Conservation (phyloP, 2,888 invertebrate genomes). For the Agrypnus murinus region DNA sequence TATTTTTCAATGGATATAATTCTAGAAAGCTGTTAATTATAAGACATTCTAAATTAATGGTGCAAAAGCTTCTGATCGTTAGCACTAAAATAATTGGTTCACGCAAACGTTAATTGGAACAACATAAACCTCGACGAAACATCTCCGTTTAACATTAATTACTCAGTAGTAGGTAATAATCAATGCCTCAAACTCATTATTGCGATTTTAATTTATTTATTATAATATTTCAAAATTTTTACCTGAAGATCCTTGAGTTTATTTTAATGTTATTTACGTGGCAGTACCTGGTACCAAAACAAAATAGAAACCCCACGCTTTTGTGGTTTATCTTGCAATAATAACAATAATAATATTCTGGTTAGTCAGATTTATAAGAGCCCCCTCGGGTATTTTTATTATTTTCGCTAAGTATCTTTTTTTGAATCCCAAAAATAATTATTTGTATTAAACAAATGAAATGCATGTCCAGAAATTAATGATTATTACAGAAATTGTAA, state of each 20-base stretch:
- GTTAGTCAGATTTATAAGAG: slow-evolving; percentile 14
- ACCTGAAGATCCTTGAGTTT: slow-evolving; percentile 30
- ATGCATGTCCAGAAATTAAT: slow-evolving; percentile 15
- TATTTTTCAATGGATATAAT: background rate
- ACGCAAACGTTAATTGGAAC: slow-evolving; percentile 19
- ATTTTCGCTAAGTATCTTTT: background rate
- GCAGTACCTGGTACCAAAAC: slow-evolving; percentile 30
- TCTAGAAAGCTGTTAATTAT: slow-evolving; percentile 23
- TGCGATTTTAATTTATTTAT: background rate
- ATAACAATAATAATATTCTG: background rate
- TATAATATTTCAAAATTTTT: slow-evolving; percentile 4
- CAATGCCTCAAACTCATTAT: background rate
- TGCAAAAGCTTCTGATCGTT: slow-evolving; percentile 20
- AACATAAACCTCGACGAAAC: slow-evolving; percentile 15
- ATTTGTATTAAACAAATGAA: slow-evolving; percentile 24
- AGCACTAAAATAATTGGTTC: slow-evolving; percentile 28
- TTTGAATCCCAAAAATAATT: background rate
- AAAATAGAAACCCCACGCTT: slow-evolving; percentile 20
- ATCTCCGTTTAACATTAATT: slow-evolving; percentile 17
- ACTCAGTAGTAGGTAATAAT: slow-evolving; percentile 18
- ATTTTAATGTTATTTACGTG: slow-evolving; percentile 31
- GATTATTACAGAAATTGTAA: slow-evolving; percentile 16
- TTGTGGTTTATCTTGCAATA: slow-evolving; percentile 23
- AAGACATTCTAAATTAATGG: slow-evolving; percentile 27
- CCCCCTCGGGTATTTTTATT: slow-evolving; percentile 13